Evolutionary conservation across 2,113 vertebrate species (phyloP).

Genomic region (Pristiophorus japonicus): DNA sequence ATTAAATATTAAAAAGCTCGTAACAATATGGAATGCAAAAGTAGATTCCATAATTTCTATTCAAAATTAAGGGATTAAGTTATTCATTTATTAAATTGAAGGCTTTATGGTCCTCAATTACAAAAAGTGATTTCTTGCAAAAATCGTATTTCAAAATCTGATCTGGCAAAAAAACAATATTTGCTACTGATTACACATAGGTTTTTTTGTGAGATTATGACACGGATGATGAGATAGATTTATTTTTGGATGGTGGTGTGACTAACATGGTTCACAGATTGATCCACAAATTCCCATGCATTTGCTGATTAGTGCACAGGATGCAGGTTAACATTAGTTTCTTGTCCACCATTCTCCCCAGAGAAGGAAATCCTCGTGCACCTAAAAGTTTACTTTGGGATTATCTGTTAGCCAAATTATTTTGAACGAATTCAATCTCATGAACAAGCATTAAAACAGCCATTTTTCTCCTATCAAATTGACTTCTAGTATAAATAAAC

Average conservation of each 20-base stretch:
- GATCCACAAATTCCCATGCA: background rate
- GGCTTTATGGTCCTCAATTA: background rate
- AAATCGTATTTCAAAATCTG: background rate
- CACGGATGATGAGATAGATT: background rate
- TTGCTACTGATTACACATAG: background rate
- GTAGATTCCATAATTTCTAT: background rate
- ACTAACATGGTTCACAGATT: too few species aligned
- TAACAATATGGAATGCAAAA: background rate
- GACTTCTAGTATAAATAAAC: too few species aligned
- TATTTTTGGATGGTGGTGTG: background rate
- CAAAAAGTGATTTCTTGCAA: background rate
- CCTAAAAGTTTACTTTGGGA: background rate
- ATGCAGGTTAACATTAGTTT: background rate
- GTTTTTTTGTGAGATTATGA: background rate
- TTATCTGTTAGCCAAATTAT: background rate
- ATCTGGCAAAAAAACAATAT: background rate
- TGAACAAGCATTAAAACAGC: too few species aligned
- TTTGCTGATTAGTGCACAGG: background rate
- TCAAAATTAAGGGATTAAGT: background rate
- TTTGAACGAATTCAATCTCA: background rate
- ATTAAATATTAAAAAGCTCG: background rate
- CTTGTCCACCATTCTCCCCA: background rate
- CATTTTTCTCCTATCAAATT: too few species aligned
- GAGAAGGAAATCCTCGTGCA: background rate
- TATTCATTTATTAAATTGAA: background rate